Evolutionary conservation across 2,113 vertebrate genomes (phyloP).

Genomic region (Crypturellus undulatus): DNA sequence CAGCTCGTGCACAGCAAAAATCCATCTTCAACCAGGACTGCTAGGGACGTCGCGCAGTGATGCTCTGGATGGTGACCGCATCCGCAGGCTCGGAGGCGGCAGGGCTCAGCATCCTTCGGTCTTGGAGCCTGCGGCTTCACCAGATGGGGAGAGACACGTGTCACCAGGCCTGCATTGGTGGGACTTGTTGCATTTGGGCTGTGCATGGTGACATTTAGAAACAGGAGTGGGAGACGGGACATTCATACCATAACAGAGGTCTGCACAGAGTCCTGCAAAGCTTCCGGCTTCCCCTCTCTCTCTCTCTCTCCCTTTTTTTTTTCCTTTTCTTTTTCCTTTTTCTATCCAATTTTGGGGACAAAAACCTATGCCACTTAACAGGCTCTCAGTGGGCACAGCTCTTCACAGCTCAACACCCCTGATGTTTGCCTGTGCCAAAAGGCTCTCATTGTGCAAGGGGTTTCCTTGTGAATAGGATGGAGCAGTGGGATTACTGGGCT

Average conservation of each 20-base stretch:
- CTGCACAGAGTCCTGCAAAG: not conserved
- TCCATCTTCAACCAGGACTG: not conserved
- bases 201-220: not conserved
- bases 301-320: too few species aligned
- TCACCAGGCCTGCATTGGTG: fast-evolving
- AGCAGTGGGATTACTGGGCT: slow-evolving; percentile 60
- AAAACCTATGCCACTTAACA: fast-evolving
- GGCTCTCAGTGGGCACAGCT: not conserved
- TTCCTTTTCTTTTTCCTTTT: fast-evolving
- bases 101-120: not conserved
- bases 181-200: not conserved
- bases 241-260: fast-evolving
- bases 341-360: not conserved
- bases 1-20: not conserved
- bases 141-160: not conserved
- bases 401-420: slow-evolving; percentile 60
- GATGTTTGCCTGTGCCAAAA: slow-evolving; percentile 43
- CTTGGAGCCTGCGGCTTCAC: not conserved
- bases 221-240: not conserved
- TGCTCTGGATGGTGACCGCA: fast-evolving
- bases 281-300: not conserved
- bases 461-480: slow-evolving; percentile 63
- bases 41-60: not conserved
- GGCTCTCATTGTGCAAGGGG: slow-evolving; percentile 58
- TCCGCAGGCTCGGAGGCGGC: not conserved